These are phyloP conservation scores for Lithosia quadra DNA, from an alignment of 2,888 invertebrate species.

Conservation along the genomic window DNA sequence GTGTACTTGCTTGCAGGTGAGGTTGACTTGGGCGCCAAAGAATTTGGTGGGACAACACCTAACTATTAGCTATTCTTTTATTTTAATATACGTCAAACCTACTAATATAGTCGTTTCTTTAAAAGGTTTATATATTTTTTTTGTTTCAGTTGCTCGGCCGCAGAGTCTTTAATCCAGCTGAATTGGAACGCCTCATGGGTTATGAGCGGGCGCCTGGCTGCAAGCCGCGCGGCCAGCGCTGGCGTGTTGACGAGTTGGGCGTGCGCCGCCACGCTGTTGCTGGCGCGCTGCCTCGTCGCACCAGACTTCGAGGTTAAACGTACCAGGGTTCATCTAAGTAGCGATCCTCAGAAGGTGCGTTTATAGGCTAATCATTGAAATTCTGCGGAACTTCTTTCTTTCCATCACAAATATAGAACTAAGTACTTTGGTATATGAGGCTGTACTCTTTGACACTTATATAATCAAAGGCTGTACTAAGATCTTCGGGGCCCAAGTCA, in stretches of 20 bases:
- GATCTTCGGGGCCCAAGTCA: no score
- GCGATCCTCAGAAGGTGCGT: conserved; percentile 71
- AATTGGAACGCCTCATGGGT: conserved; percentile 67
- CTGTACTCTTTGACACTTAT: no score
- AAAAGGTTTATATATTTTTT: background rate
- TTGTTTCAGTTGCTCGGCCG: conserved; percentile 73
- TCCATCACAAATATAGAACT: background rate
- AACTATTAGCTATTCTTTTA: no score
- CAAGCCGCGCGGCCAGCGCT: conserved; percentile 73
- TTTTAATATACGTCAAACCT: no score
- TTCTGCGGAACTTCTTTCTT: background rate
- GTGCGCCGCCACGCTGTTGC: conserved; percentile 70
- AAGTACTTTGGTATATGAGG: no score
- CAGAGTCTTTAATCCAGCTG: conserved; percentile 63
- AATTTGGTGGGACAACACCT: no score
- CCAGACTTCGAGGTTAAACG: conserved; percentile 74
- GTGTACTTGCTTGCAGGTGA: no score
- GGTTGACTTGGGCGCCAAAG: no score
- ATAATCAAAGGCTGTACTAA: no score
- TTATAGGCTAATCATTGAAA: no score
- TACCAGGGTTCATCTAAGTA: conserved; percentile 67
- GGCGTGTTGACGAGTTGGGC: conserved; percentile 78
- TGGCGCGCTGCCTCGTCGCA: conserved; percentile 76
- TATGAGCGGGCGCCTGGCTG: conserved; percentile 65
- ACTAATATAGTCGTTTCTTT: no score